Base-by-base conservation (phyloP, 37 sponge, comb jelly and placozoan species). In the Agelas oroides region DNA sequence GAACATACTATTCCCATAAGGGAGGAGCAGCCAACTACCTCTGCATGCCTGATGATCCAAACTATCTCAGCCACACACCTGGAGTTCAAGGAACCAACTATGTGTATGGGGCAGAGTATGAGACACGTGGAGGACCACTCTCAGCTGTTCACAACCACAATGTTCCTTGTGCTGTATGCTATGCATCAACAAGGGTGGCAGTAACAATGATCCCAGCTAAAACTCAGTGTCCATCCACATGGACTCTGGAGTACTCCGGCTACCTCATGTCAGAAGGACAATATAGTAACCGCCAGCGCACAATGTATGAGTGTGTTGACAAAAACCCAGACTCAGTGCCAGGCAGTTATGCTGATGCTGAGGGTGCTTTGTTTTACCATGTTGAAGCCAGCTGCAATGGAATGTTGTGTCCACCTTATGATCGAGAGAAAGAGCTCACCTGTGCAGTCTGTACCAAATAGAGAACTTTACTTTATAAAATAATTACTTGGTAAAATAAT, bases 381-480 rank as follows among this genome's bases (percentile, higher is more conserved):
- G 70, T 68, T 68, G 86, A 86, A 35, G 79, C 79, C 19, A 86
- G 56, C 57, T 86, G 86, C 53, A 65, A 78, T 66, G 80, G 73
- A 16, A 34, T 87, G 5, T 75, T 75, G 21, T 87, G 87, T 73
- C 75, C 75, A 19, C 81, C 80, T 31, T 87, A 87, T 40, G 75
- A 79, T 34, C 21, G 32, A 24, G 37, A 53, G 24, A 79, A 87
- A 70, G 87, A 79, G 46, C 81, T 87, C 18, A 76, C 75, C 23
- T 87, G 87, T 87, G 87, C 59, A 39, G 87, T 87, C 58, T 87
- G 87, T 60, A 87, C 87, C 80, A 87, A 80, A 23, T 71, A 40
- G 16, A 20, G 46, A 8, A 46, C 46, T 46, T 46, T 8, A 46
- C 6, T 46, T 46, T 3, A 46, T n/a, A n/a, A n/a, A n/a, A n/a